phyloP scores from a whole-genome alignment of 2,797 vertebrate genomes.

The Erpetoichthys calabaricus region DNA sequence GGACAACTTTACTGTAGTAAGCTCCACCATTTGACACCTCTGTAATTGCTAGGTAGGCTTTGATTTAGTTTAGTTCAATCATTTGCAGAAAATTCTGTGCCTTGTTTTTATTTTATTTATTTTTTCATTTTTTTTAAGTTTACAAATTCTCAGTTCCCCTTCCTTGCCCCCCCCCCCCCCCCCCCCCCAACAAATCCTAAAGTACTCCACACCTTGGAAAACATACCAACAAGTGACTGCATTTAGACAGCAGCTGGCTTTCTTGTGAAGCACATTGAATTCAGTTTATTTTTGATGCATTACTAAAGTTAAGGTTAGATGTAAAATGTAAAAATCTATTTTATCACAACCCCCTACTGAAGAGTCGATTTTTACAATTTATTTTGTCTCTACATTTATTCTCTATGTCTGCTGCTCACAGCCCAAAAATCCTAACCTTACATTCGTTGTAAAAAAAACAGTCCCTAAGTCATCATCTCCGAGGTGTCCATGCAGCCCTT shows the following conservation, averaged over 20 bases:
- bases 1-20: slow-evolving; percentile 68
- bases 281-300: too few relatives aligned
- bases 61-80: slow-evolving; percentile 83
- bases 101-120: slow-evolving; percentile 84
- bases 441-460: slow-evolving; percentile 12
- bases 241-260: slow-evolving; percentile 36
- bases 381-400: slow-evolving; percentile 1
- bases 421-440: background rate
- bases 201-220: slow-evolving; percentile 24
- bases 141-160: slow-evolving; percentile 7
- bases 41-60: slow-evolving; percentile 60
- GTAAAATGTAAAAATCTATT: too few relatives aligned
- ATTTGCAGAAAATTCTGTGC: slow-evolving; percentile 98
- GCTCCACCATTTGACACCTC: slow-evolving; percentile 81
- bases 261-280: background rate
- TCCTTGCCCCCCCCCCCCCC: slow-evolving; percentile 28
- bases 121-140: slow-evolving; percentile 23
- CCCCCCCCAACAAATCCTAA: slow-evolving; percentile 22
- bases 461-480: background rate
- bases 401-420: slow-evolving; percentile 16
- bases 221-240: slow-evolving; percentile 45
- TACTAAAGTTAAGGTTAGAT: too few relatives aligned
- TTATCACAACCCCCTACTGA: too few relatives aligned
- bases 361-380: too few relatives aligned
- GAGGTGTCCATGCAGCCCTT: slow-evolving; percentile 12